These are phyloP conservation scores for Pantherophis alleghaniensis DNA, from an alignment of 2,797 vertebrate species.

Conservation along the genomic window DNA sequence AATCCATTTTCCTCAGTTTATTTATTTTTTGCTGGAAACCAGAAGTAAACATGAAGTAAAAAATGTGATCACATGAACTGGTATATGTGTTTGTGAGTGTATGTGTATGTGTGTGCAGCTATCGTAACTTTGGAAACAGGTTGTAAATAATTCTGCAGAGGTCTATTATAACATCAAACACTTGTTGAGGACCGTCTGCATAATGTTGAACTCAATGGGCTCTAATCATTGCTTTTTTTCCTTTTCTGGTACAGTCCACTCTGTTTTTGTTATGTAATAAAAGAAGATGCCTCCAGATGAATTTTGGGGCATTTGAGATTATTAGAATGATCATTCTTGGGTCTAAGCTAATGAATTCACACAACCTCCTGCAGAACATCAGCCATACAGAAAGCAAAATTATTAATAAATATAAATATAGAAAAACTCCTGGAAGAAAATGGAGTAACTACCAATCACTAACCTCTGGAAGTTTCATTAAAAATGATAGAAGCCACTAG, in stretches of 20 bases:
- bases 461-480: background rate
- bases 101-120: too few relatives aligned
- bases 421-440: background rate
- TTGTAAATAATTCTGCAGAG: too few relatives aligned
- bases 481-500: background rate
- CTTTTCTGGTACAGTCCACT: background rate
- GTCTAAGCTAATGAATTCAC: background rate
- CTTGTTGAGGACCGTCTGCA: background rate
- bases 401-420: background rate
- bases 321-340: background rate
- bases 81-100: too few relatives aligned
- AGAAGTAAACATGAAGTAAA: too few relatives aligned
- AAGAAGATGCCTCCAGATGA: background rate
- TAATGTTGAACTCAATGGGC: background rate
- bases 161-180: too few relatives aligned
- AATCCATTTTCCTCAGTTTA: too few relatives aligned
- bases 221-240: background rate
- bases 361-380: background rate
- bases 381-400: background rate
- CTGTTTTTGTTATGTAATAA: background rate
- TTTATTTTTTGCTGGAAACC: too few relatives aligned
- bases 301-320: background rate
- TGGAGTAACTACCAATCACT: background rate
- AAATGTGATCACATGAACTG: too few relatives aligned
- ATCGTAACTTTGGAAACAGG: too few relatives aligned